Percentiles rank a stretch among this genome's conserved stretches.
Conservation (phyloP, 2,888 invertebrate genomes). For the Dugesia japonica region DNA sequence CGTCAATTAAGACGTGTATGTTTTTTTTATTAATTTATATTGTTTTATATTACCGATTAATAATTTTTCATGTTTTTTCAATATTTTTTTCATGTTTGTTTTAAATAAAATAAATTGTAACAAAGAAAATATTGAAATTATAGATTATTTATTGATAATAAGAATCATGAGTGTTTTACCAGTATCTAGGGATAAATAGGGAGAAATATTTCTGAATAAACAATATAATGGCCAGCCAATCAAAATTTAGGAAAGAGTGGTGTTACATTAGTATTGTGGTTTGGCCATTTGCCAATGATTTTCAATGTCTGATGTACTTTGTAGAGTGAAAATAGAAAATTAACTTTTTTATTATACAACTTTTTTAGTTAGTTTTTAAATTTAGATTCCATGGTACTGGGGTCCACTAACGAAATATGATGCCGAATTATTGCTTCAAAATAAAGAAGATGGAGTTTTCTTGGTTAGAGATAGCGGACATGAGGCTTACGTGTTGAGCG, state of each 20-base stretch:
- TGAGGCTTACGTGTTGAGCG: slow-evolving; percentile 1
- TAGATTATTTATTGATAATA: slow-evolving; percentile 10
- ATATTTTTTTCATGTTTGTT: too few species aligned
- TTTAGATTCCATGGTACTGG: not conserved
- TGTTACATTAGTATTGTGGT: slow-evolving; percentile 17
- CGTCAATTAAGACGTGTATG: not conserved
- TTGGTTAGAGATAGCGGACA: not conserved
- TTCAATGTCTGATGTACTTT: slow-evolving; percentile 7
- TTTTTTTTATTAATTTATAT: not conserved
- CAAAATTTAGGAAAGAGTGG: not conserved
- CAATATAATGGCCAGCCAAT: slow-evolving; percentile 8
- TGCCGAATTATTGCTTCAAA: slow-evolving; percentile 6
- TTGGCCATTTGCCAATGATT: not conserved
- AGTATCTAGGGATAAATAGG: slow-evolving; percentile 20
- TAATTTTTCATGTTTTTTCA: too few species aligned
- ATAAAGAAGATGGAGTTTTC: slow-evolving; percentile 9
- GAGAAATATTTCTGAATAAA: slow-evolving; percentile 12
- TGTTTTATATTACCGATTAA: not conserved
- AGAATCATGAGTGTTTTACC: not conserved
- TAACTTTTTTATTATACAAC: not conserved
- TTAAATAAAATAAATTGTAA: too few species aligned
- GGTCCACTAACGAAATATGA: not conserved
- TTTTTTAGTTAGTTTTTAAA: not conserved
- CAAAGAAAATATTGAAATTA: not conserved
- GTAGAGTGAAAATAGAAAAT: not conserved